phyloP scores from a whole-genome alignment of 2,113 vertebrate genomes.

The Glaucomys volans region DNA sequence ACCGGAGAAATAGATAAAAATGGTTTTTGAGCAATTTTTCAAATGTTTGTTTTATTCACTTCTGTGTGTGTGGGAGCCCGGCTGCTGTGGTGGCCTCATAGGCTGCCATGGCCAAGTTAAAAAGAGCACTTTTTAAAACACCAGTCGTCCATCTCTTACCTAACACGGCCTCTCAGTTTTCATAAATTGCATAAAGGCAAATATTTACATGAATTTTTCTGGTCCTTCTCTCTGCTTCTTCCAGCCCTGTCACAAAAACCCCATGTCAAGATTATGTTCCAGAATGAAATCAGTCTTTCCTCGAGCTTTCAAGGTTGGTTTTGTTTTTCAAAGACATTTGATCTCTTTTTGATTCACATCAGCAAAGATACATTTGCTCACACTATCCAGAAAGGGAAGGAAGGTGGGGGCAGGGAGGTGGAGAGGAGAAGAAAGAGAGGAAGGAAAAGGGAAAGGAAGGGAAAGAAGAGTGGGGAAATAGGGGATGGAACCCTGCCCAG shows the following conservation, averaged over 20 bases:
- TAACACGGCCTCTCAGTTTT: not conserved
- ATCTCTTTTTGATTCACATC: slow-evolving; percentile 38
- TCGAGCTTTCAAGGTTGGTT: not conserved
- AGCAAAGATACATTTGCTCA: slow-evolving; percentile 4
- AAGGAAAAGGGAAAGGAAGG: no score
- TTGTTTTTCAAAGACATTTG: slow-evolving; percentile 29
- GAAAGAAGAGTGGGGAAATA: not conserved
- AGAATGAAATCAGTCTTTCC: not conserved
- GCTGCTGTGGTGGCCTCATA: not conserved
- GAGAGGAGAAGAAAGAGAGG: no score
- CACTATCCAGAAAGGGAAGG: not conserved
- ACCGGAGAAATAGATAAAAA: not conserved
- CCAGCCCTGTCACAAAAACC: no score
- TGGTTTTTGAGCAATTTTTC: slow-evolving; percentile 42
- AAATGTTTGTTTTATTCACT: not conserved
- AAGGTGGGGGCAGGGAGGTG: not conserved
- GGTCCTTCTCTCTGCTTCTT: not conserved
- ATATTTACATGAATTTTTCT: slow-evolving; percentile 4
- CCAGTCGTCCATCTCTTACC: not conserved
- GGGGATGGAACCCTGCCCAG: no score
- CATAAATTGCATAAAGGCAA: not conserved
- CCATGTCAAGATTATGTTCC: not conserved
- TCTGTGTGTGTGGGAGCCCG: not conserved
- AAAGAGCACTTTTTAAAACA: not conserved
- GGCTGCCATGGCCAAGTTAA: not conserved